phyloP scores from a whole-genome alignment of 1,140 invertebrate genomes.

The Ooceraea biroi region DNA sequence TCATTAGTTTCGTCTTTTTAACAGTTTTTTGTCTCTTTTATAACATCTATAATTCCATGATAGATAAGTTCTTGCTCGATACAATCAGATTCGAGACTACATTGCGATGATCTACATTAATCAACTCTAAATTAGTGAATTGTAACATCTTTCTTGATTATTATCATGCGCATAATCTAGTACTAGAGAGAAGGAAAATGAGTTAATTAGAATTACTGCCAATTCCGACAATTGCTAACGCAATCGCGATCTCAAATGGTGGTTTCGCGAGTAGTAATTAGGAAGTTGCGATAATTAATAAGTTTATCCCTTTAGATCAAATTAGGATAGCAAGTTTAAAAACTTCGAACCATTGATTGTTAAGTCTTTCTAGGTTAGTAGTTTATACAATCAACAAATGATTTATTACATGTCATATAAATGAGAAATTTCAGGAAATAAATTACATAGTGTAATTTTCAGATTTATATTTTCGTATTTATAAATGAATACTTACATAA shows the following conservation, averaged over 20 bases:
- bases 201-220: constrained; percentile 44
- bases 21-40: too few species aligned
- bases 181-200: neutral
- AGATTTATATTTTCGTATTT: too few species aligned
- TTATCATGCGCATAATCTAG: constrained; percentile 10
- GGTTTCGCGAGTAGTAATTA: neutral
- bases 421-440: neutral
- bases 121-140: constrained; percentile 41
- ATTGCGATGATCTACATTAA: constrained; percentile 17
- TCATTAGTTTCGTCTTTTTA: too few species aligned
- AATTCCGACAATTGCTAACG: constrained; percentile 17
- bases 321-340: constrained; percentile 4
- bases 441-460: neutral
- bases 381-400: neutral
- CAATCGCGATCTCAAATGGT: constrained; percentile 8
- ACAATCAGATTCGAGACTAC: constrained; percentile 17
- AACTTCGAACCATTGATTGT: neutral
- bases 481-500: too few species aligned
- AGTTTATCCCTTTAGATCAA: neutral
- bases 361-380: neutral
- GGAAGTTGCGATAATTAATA: neutral
- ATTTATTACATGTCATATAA: neutral
- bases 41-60: too few species aligned
- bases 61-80: too few species aligned
- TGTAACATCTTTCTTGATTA: neutral